These are phyloP conservation scores for Heptranchias perlo DNA, from an alignment of 2,113 vertebrate genomes.

Conservation along the genomic window DNA sequence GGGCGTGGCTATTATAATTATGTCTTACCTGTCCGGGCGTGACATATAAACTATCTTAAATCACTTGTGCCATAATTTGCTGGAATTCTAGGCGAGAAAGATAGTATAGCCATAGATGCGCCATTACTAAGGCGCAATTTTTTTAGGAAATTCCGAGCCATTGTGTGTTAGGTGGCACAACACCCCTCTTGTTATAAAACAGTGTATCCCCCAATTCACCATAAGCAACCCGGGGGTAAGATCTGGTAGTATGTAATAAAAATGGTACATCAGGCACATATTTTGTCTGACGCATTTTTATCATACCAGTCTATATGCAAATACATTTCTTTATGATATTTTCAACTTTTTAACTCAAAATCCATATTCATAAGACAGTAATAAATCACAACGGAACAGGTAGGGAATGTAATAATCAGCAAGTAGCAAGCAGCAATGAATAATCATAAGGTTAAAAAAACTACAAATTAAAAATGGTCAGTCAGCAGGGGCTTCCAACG, in stretches of 20 bases:
- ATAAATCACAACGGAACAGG: neutral
- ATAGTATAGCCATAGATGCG: neutral
- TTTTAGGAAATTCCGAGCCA: neutral
- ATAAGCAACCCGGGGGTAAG: neutral
- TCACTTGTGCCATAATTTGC: neutral
- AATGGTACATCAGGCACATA: neutral
- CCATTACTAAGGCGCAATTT: too few relatives aligned
- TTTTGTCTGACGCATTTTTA: neutral
- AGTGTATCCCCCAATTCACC: neutral
- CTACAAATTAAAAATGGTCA: neutral
- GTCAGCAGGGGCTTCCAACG: neutral
- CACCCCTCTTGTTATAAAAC: neutral
- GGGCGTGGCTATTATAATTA: neutral
- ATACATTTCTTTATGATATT: too few relatives aligned
- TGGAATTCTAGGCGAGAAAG: neutral
- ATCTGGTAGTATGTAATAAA: too few relatives aligned
- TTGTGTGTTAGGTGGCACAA: neutral
- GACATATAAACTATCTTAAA: neutral
- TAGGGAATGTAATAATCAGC: neutral
- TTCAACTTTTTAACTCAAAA: neutral
- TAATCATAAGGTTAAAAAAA: neutral
- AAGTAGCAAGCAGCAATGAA: neutral
- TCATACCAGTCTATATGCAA: neutral
- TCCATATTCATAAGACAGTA: neutral
- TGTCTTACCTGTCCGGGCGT: too few relatives aligned